Conservation (phyloP, 2,113 vertebrate genomes). For the Psophia crepitans region DNA sequence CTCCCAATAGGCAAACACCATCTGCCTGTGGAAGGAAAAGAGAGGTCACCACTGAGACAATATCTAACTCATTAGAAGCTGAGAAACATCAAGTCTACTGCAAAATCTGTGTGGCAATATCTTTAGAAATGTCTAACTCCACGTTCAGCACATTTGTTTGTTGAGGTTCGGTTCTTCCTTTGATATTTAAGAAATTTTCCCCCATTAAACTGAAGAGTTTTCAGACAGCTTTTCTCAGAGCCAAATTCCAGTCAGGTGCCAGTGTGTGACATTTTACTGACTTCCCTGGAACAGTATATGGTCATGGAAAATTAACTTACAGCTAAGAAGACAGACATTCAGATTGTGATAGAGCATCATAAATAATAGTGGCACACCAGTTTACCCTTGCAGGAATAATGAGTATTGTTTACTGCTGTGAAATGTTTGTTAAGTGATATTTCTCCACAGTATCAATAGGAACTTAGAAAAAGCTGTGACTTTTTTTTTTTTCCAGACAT, state of each 20-base stretch:
- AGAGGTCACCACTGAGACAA: neutral
- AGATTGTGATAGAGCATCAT: neutral
- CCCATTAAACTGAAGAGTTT: neutral
- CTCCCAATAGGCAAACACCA: constrained; percentile 70
- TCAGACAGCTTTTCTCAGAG: neutral
- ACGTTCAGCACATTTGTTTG: neutral
- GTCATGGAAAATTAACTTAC: neutral
- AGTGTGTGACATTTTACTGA: neutral
- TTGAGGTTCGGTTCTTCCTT: neutral
- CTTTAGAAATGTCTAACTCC: neutral
- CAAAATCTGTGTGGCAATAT: neutral
- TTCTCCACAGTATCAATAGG: neutral
- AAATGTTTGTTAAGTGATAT: neutral
- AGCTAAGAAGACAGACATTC: neutral
- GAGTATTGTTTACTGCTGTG: neutral
- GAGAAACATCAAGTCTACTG: neutral
- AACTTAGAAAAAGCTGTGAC: neutral
- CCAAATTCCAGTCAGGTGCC: neutral
- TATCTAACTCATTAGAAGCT: neutral
- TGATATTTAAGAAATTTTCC: neutral
- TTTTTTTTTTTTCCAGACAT: neutral
- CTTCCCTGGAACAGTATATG: neutral
- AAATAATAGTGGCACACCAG: neutral
- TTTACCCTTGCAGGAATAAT: neutral
- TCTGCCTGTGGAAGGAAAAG: constrained; percentile 58